Conservation (phyloP, 2,113 vertebrate species). For the Cervus canadensis region DNA sequence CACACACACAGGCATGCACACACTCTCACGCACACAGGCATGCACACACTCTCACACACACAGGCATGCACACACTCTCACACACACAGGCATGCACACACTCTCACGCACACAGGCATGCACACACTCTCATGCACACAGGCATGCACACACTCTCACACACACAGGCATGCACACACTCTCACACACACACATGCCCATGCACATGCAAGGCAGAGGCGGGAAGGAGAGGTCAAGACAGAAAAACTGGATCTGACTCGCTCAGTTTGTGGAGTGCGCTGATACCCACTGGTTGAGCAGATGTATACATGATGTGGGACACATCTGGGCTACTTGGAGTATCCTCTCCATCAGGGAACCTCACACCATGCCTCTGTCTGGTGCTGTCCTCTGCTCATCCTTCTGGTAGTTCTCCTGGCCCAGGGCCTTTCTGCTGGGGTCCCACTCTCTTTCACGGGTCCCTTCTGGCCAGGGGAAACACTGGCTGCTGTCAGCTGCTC, state of each 20-base stretch:
- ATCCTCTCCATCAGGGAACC: background rate
- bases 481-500: background rate
- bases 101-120: background rate
- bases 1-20: no score
- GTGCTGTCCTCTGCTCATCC: background rate
- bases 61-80: no score
- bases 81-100: no score
- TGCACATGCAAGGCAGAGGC: background rate
- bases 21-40: no score
- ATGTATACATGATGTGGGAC: no score
- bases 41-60: no score
- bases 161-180: background rate
- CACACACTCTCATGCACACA: background rate
- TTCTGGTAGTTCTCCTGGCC: background rate
- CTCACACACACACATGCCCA: background rate
- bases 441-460: background rate
- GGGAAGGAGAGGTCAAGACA: background rate
- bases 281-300: background rate
- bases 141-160: background rate
- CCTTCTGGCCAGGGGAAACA: background rate
- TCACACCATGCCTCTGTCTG: background rate
- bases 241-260: background rate
- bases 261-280: background rate
- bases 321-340: background rate
- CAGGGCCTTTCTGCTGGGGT: background rate